A percentile compares a stretch with the other conserved stretches of the same genome.
Evolutionary conservation across 1,140 invertebrate species (phyloP).

Genomic region (Diprion similis): DNA sequence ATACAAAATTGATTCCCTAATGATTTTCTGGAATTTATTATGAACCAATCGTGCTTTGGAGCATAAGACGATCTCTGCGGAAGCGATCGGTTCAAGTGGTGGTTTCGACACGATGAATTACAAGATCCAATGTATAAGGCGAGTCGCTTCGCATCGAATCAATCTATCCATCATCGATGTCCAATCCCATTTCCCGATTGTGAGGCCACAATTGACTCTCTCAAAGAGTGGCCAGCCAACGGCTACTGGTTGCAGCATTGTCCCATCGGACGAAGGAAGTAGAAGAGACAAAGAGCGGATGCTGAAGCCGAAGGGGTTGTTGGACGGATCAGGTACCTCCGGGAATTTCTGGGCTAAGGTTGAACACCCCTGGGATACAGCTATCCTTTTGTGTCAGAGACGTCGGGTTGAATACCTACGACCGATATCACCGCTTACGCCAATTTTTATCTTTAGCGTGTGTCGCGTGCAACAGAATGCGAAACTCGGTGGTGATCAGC

Average conservation of each 20-base stretch:
- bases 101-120: neutral
- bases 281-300: constrained; percentile 1
- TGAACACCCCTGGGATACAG: neutral
- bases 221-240: neutral
- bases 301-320: neutral
- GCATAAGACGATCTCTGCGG: no score
- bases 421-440: neutral
- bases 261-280: neutral
- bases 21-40: no score
- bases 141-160: constrained; percentile 5
- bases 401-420: neutral
- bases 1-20: no score
- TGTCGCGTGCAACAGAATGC: no score
- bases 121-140: neutral
- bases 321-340: neutral
- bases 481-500: no score
- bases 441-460: neutral
- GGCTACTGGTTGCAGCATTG: neutral
- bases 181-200: neutral
- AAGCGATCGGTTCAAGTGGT: neutral
- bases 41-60: no score
- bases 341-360: constrained; percentile 1
- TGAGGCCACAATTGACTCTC: neutral
- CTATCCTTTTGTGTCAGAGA: neutral
- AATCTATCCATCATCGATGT: constrained; percentile 5